Evolutionary conservation across 92 coral and sea anemone genomes (phyloP).

Genomic region (Hydrozoanthus gracilis): DNA sequence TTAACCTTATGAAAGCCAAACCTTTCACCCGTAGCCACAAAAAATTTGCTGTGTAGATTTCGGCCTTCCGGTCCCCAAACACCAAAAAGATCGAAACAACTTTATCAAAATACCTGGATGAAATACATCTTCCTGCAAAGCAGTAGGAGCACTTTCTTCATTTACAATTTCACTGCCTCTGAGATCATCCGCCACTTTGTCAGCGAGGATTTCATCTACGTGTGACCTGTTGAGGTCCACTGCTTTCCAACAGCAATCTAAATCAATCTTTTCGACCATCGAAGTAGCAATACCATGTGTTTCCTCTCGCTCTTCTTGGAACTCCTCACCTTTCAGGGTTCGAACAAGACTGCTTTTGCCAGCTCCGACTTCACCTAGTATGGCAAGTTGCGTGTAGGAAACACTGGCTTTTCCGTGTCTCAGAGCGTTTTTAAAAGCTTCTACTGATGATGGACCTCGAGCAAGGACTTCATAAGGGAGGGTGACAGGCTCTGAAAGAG

Average conservation of each 20-base stretch:
- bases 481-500: slow-evolving; percentile 18
- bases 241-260: slow-evolving; percentile 68
- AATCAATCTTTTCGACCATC: slow-evolving; percentile 70
- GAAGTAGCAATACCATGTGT: slow-evolving; percentile 78
- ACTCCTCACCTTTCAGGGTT: slow-evolving; percentile 65
- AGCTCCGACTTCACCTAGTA: slow-evolving; percentile 76
- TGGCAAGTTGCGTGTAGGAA: slow-evolving; percentile 60
- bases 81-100: too few species aligned
- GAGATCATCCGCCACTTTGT: slow-evolving; percentile 54
- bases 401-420: slow-evolving; percentile 69
- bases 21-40: neutral
- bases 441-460: slow-evolving; percentile 67
- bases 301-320: slow-evolving; percentile 54
- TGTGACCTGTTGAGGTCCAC: slow-evolving; percentile 59
- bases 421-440: slow-evolving; percentile 66
- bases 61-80: too few species aligned
- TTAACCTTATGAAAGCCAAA: too few species aligned
- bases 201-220: slow-evolving; percentile 68
- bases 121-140: neutral
- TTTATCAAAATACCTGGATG: neutral
- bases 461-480: slow-evolving; percentile 80
- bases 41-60: neutral
- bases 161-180: neutral
- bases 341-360: slow-evolving; percentile 80
- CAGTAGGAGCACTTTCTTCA: neutral